A percentile compares a stretch with the other conserved stretches of the same genome.
Conservation (phyloP, 2,888 invertebrate genomes). For the Mechanitis mazaeus region DNA sequence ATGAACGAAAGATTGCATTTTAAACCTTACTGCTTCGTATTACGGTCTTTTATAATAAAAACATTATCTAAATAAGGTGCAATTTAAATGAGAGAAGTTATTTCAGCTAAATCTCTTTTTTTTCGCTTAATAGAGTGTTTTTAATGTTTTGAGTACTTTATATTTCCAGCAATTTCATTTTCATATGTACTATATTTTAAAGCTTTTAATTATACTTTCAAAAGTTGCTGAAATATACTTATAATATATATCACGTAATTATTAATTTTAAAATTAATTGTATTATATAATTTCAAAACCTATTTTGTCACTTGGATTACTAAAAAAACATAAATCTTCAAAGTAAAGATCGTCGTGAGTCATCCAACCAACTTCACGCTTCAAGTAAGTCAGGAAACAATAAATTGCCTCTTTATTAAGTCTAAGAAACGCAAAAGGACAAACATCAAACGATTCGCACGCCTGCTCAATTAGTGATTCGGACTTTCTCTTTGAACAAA, state of each 20-base stretch:
- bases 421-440: slow-evolving; percentile 6
- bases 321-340: neutral
- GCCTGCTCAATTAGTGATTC: slow-evolving; percentile 18
- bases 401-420: slow-evolving; percentile 4
- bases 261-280: no score
- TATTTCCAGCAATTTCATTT: neutral
- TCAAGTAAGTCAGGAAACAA: slow-evolving; percentile 1
- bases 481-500: slow-evolving; percentile 4
- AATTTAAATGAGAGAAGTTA: slow-evolving; percentile 6
- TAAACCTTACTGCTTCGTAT: slow-evolving; percentile 5
- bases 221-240: neutral
- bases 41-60: neutral
- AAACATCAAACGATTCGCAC: slow-evolving; percentile 11
- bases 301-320: no score
- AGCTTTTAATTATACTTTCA: neutral
- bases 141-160: slow-evolving; percentile 2
- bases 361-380: neutral
- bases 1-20: slow-evolving; percentile 8
- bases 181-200: neutral
- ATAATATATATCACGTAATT: no score
- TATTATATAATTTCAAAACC: no score
- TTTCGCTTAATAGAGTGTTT: slow-evolving; percentile 2
- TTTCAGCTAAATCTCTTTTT: slow-evolving; percentile 6
- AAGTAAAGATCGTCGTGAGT: neutral
- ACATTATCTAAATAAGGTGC: neutral